Evolutionary conservation across 2,888 invertebrate genomes (phyloP).

Genomic region (Cenopis cana): DNA sequence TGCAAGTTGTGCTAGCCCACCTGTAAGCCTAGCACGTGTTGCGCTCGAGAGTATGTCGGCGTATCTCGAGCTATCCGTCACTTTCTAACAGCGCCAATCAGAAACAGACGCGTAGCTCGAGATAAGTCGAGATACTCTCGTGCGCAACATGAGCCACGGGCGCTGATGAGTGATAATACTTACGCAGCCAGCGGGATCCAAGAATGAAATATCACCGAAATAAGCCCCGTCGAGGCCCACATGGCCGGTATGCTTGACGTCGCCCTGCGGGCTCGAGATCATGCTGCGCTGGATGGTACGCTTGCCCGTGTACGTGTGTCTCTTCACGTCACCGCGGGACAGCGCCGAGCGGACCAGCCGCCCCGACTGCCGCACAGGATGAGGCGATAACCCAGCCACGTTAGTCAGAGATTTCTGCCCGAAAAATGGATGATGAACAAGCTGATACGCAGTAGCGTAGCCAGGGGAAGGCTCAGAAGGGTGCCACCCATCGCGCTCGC

Average conservation of each 20-base stretch:
- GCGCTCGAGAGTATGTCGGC: too few species aligned
- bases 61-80: too few species aligned
- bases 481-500: too few species aligned
- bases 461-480: not conserved
- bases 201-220: conserved; percentile 95
- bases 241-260: conserved; percentile 97
- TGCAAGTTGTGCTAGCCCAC: too few species aligned
- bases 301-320: conserved; percentile 82
- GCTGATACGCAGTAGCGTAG: conserved; percentile 16
- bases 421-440: conserved; percentile 46
- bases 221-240: conserved; percentile 98
- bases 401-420: conserved; percentile 53
- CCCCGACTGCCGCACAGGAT: conserved; percentile 66
- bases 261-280: conserved; percentile 99
- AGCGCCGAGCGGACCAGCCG: conserved; percentile 70
- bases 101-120: too few species aligned
- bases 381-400: conserved; percentile 65
- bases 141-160: too few species aligned
- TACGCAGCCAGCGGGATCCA: conserved; percentile 76
- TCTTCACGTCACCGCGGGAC: conserved; percentile 80
- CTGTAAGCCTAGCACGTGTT: too few species aligned
- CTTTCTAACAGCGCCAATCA: too few species aligned
- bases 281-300: conserved; percentile 93
- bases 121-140: too few species aligned
- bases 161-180: conserved; percentile 65